Conservation (phyloP, 2,888 invertebrate genomes). For the Cancer borealis region DNA sequence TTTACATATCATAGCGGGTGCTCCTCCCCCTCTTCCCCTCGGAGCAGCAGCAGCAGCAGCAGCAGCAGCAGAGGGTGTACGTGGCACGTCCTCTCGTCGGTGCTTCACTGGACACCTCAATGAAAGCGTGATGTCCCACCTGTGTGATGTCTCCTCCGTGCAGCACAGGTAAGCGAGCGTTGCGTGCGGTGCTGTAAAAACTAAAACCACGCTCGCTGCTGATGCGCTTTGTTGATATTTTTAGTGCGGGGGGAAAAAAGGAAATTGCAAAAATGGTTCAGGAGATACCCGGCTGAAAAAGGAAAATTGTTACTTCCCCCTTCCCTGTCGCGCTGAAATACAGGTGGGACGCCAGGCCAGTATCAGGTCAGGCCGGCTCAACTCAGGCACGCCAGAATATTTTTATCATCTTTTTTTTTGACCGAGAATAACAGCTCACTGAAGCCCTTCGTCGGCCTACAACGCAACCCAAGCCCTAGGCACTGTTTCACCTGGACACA, state of each 20-base stretch:
- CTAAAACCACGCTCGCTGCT: constrained; percentile 23
- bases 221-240: constrained; percentile 40
- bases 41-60: background rate
- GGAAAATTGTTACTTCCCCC: constrained; percentile 40
- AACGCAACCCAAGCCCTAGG: background rate
- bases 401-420: background rate
- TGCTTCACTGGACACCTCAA: constrained; percentile 22
- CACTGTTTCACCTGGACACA: background rate
- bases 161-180: constrained; percentile 10
- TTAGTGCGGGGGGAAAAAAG: constrained; percentile 30
- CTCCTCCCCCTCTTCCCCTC: background rate
- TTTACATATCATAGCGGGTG: background rate
- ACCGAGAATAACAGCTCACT: background rate
- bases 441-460: constrained; percentile 9
- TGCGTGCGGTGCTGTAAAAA: background rate
- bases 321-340: constrained; percentile 34
- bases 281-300: constrained; percentile 36
- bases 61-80: background rate
- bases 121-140: constrained; percentile 1
- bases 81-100: constrained; percentile 10
- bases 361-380: constrained; percentile 39
- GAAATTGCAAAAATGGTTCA: constrained; percentile 40
- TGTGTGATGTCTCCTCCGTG: background rate
- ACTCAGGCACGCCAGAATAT: constrained; percentile 4
- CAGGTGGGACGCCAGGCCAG: constrained; percentile 17